Percentiles rank a stretch among this genome's conserved stretches.
Conservation (phyloP, 2,113 vertebrate species). For the Cnemophilus loriae region DNA sequence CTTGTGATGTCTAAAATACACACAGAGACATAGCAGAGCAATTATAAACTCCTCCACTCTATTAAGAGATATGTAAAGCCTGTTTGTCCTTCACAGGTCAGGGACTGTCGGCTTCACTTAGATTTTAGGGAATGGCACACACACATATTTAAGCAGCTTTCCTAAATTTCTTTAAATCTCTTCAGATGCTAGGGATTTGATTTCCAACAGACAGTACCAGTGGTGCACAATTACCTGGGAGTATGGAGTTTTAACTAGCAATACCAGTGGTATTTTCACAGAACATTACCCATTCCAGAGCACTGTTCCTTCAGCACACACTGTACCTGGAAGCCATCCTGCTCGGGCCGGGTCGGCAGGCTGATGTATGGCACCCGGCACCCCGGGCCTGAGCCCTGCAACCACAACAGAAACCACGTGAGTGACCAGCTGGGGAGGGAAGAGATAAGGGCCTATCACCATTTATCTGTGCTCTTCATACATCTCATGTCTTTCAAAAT, state of each 20-base stretch:
- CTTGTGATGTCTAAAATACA: not conserved
- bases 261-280: not conserved
- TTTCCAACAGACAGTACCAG: not conserved
- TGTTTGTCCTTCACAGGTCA: not conserved
- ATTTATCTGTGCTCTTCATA: not conserved
- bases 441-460: not conserved
- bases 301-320: not conserved
- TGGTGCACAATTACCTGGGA: not conserved
- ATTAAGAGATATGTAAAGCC: not conserved
- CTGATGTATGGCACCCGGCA: slow-evolving; percentile 66
- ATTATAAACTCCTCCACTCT: not conserved
- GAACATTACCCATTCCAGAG: not conserved
- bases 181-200: not conserved
- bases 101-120: not conserved
- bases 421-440: not conserved
- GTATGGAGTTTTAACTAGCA: not conserved
- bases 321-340: slow-evolving; percentile 75
- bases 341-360: slow-evolving; percentile 36
- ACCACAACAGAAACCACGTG: not conserved
- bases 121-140: not conserved
- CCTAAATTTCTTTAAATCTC: not conserved
- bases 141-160: not conserved
- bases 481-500: not conserved
- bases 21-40: not conserved
- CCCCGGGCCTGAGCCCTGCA: slow-evolving; percentile 25